phyloP scores from a whole-genome alignment of 2,888 invertebrate genomes.

The Pterostichus niger region DNA sequence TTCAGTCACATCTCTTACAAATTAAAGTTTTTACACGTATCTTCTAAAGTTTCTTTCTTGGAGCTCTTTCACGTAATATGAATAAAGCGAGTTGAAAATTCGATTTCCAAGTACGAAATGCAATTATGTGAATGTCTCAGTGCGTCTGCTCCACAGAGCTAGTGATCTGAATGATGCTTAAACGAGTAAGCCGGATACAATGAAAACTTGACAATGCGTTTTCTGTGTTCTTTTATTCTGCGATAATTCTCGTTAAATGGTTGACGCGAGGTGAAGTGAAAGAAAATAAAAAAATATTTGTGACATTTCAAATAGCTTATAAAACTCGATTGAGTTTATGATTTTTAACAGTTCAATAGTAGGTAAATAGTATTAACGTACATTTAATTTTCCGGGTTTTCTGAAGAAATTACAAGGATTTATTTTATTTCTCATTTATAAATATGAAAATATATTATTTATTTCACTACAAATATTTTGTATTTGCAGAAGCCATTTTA shows the following conservation, averaged over 20 bases:
- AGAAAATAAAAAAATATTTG: not conserved
- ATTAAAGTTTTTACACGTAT: too few relatives aligned
- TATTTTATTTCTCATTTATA: too few relatives aligned
- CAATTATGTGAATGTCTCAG: slow-evolving; percentile 10
- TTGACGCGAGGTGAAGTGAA: not conserved
- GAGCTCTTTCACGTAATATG: slow-evolving; percentile 7
- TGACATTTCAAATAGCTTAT: not conserved
- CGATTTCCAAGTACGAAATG: slow-evolving; percentile 40
- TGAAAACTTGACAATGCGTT: slow-evolving; percentile 25
- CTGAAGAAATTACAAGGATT: too few relatives aligned
- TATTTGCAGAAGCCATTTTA: too few relatives aligned
- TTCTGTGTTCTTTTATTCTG: slow-evolving; percentile 10
- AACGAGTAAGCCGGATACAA: slow-evolving; percentile 30
- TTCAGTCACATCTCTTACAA: too few relatives aligned
- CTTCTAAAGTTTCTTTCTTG: too few relatives aligned
- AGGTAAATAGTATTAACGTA: too few relatives aligned
- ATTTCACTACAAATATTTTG: too few relatives aligned
- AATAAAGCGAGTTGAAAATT: slow-evolving; percentile 41
- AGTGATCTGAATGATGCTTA: slow-evolving; percentile 39
- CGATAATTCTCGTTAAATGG: slow-evolving; percentile 2
- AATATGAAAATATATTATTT: too few relatives aligned
- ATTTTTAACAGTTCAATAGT: too few relatives aligned
- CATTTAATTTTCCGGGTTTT: too few relatives aligned
- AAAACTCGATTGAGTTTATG: too few relatives aligned
- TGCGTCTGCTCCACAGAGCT: not conserved